Evolutionary conservation across 2,113 vertebrate genomes (phyloP).

Genomic region (Bungarus multicinctus): DNA sequence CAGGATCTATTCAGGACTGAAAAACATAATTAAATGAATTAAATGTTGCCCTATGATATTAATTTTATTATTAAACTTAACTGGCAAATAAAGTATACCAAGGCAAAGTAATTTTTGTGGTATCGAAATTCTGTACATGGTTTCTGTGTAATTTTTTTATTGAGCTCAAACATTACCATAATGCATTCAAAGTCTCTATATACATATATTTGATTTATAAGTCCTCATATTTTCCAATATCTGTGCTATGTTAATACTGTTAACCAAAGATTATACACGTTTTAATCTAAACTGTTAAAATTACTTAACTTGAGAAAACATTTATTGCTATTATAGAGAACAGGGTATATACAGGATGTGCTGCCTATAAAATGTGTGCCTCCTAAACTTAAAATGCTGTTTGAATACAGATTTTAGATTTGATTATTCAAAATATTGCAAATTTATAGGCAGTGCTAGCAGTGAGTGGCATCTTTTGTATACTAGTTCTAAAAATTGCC

Average conservation of each 20-base stretch:
- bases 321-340: conserved; percentile 64
- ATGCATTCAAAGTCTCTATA: accelerated
- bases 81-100: not conserved
- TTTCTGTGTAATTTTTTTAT: conserved; percentile 16
- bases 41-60: not conserved
- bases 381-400: conserved; percentile 45
- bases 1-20: not conserved
- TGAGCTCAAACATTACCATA: conserved; percentile 10
- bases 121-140: not conserved
- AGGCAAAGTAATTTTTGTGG: not conserved
- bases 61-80: not conserved
- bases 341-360: conserved; percentile 34
- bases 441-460: conserved; percentile 49
- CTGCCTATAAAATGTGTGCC: conserved; percentile 38
- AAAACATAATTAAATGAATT: not conserved
- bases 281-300: conserved; percentile 46
- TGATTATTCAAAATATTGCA: conserved; percentile 51
- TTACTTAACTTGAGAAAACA: conserved; percentile 52
- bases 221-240: not conserved
- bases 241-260: conserved; percentile 34
- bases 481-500: conserved; percentile 37
- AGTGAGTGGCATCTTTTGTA: conserved; percentile 44
- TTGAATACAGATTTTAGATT: conserved; percentile 61
- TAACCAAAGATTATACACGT: conserved; percentile 43
- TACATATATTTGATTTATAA: not conserved